phyloP scores from a whole-genome alignment of 1,140 invertebrate genomes.

The Dinothrombium tinctorium region DNA sequence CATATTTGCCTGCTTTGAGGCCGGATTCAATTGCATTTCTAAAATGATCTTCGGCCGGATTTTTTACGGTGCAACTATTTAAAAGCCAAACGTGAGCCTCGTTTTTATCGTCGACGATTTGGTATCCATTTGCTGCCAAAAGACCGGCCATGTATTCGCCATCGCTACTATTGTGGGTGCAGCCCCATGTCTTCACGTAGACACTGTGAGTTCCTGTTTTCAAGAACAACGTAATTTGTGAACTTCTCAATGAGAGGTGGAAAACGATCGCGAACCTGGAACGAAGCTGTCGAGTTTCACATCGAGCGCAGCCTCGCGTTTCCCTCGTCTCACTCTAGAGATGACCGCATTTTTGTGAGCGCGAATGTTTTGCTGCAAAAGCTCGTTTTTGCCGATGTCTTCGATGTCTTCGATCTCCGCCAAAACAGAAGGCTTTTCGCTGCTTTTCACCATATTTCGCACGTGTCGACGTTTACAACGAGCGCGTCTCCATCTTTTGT shows the following conservation, averaged over 20 bases:
- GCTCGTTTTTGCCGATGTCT: neutral
- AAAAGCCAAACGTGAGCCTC: slow-evolving; percentile 77
- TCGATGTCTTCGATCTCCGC: neutral
- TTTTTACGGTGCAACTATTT: slow-evolving; percentile 95
- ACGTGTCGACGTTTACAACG: no score
- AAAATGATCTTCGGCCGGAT: slow-evolving; percentile 86
- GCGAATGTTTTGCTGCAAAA: neutral
- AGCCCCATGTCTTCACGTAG: slow-evolving; percentile 92
- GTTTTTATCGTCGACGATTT: slow-evolving; percentile 50
- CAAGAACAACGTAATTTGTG: neutral
- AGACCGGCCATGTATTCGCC: slow-evolving; percentile 89
- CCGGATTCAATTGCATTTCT: slow-evolving; percentile 69
- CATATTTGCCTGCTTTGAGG: slow-evolving; percentile 43
- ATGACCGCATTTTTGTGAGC: neutral
- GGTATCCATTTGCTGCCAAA: slow-evolving; percentile 61
- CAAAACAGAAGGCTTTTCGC: no score
- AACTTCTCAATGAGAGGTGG: neutral
- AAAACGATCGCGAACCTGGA: neutral
- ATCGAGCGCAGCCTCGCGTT: neutral
- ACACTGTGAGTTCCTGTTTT: neutral
- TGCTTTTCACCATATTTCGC: no score
- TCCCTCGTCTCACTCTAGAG: neutral
- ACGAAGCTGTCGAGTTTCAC: neutral
- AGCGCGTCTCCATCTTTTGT: no score
- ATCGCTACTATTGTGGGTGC: slow-evolving; percentile 85